phyloP scores from a whole-genome alignment of 2,113 vertebrate species.

The Cyanoramphus novaezelandiae region DNA sequence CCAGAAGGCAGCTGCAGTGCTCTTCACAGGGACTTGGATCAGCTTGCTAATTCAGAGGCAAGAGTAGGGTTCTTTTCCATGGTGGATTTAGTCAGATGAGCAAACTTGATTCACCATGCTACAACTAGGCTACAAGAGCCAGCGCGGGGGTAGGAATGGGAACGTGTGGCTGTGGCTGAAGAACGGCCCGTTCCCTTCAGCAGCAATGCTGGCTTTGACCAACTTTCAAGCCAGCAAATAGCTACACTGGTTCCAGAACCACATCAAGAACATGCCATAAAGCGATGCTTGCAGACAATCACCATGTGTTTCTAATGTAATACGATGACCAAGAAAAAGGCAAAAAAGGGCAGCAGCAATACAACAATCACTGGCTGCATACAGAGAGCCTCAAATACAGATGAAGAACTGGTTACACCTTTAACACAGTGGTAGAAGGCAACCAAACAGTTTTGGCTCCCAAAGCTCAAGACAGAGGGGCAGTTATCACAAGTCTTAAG shows the following conservation, averaged over 20 bases:
- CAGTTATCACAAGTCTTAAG: background rate
- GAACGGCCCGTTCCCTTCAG: conserved; percentile 32
- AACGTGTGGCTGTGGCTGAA: background rate
- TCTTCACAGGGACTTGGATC: background rate
- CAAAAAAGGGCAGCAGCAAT: background rate
- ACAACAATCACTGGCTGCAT: background rate
- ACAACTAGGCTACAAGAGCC: background rate
- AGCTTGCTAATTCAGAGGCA: rapidly evolving
- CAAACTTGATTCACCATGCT: background rate
- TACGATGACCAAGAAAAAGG: background rate
- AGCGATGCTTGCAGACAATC: background rate
- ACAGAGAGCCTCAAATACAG: background rate
- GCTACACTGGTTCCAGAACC: background rate
- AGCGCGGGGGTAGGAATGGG: background rate
- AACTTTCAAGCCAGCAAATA: conserved; percentile 19
- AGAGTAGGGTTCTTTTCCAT: rapidly evolving
- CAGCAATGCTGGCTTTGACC: background rate
- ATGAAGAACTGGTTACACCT: background rate
- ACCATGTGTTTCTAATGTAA: background rate
- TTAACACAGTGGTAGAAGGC: background rate
- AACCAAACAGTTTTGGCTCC: background rate
- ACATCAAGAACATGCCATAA: background rate
- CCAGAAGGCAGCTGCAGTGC: background rate
- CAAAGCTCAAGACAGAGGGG: background rate
- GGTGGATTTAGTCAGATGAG: background rate